A percentile compares a stretch with the other conserved stretches of the same genome.
Conservation (phyloP, 2,797 vertebrate genomes). For the Trichosurus vulpecula region DNA sequence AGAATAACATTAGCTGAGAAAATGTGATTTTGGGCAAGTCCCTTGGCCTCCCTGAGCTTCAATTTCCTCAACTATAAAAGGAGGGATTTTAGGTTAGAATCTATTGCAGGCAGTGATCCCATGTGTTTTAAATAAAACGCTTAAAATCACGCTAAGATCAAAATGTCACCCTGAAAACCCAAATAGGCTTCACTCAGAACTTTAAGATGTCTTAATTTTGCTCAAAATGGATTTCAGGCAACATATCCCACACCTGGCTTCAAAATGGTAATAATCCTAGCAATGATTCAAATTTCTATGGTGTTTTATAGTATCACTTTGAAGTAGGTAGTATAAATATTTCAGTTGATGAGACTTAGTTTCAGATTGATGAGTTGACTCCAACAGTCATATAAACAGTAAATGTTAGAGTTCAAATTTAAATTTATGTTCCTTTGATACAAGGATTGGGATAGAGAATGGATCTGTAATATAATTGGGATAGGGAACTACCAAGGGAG, state of each 20-base stretch:
- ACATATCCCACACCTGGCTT: constrained; percentile 17
- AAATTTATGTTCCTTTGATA: neutral
- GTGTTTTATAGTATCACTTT: neutral
- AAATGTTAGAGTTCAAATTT: neutral
- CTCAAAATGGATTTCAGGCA: neutral
- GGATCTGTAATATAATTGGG: neutral
- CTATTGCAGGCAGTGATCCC: neutral
- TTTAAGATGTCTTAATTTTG: neutral
- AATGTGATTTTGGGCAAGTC: neutral
- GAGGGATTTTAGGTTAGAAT: neutral
- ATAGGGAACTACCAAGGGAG: no score
- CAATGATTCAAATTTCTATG: neutral
- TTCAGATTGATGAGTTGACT: neutral
- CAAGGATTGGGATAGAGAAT: neutral
- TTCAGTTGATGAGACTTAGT: neutral
- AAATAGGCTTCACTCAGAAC: neutral
- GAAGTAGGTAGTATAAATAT: neutral
- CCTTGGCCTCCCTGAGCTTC: neutral
- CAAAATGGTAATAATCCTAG: neutral
- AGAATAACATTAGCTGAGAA: neutral
- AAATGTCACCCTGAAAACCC: neutral
- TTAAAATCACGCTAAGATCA: constrained; percentile 7
- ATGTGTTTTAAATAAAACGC: constrained; percentile 13
- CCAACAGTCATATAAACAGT: neutral
- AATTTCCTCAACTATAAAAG: neutral